phyloP scores from a whole-genome alignment of 1,140 invertebrate species.

The Brachionus sp. region DNA sequence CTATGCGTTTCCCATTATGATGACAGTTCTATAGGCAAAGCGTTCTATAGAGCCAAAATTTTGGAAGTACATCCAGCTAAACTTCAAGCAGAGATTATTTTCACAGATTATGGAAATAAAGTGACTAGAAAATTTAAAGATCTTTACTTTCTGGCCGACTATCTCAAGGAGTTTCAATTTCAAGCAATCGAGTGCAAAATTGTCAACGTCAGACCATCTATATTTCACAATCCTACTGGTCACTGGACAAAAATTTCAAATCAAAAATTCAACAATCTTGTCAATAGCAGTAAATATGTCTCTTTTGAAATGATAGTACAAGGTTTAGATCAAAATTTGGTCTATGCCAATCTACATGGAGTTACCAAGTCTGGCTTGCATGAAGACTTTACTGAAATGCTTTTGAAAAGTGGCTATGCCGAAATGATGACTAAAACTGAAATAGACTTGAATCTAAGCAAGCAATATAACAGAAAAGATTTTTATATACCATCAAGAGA shows the following conservation, averaged over 20 bases:
- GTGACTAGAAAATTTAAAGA: not conserved
- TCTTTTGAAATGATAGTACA: not conserved
- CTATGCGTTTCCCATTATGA: not conserved
- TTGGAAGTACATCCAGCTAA: not conserved
- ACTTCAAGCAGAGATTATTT: not conserved
- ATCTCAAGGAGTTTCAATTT: not conserved
- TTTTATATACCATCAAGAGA: conserved; percentile 30
- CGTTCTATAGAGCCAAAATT: conserved; percentile 24
- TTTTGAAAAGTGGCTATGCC: not conserved
- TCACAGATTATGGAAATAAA: conserved; percentile 32
- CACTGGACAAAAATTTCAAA: conserved; percentile 5
- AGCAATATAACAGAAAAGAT: not conserved
- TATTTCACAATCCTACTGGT: conserved; percentile 1
- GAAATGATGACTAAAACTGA: not conserved
- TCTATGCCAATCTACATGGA: not conserved
- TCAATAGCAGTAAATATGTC: not conserved
- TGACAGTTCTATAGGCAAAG: not conserved
- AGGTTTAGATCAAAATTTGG: conserved; percentile 7
- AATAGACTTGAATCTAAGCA: conserved; percentile 24
- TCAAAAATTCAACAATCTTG: not conserved
- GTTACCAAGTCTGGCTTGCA: not conserved
- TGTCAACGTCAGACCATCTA: not conserved
- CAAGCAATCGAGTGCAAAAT: conserved; percentile 42
- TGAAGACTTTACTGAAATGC: not conserved
- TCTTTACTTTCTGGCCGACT: not conserved